These are phyloP conservation scores for Cyprichromis sp. DNA, from an alignment of 2,113 vertebrate species.

Conservation along the genomic window DNA sequence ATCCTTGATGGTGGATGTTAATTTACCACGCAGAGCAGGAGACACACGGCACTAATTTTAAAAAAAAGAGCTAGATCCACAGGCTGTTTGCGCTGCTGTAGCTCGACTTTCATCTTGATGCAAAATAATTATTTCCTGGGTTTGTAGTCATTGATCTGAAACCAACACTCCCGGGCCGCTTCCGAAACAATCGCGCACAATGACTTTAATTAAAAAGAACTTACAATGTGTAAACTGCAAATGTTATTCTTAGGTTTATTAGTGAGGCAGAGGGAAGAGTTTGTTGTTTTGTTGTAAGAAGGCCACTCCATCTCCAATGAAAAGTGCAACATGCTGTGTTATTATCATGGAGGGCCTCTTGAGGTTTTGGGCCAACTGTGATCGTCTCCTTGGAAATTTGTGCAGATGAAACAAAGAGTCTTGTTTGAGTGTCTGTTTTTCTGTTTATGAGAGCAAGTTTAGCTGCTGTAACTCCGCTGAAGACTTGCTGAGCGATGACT, in stretches of 20 bases:
- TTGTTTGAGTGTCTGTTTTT: background rate
- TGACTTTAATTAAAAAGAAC: constrained; percentile 19
- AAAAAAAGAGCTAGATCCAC: constrained; percentile 13
- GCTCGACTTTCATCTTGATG: constrained; percentile 44
- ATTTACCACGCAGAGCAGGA: constrained; percentile 27
- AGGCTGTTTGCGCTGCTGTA: constrained; percentile 38
- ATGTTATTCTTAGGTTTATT: constrained; percentile 30
- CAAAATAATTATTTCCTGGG: constrained; percentile 53
- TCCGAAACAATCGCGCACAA: constrained; percentile 3
- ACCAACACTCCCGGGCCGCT: background rate
- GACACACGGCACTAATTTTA: constrained; percentile 30
- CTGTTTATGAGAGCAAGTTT: background rate
- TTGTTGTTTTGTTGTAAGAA: background rate
- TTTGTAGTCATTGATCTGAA: constrained; percentile 55
- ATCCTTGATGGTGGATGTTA: constrained; percentile 22
- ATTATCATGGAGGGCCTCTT: constrained; percentile 12
- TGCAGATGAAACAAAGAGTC: background rate
- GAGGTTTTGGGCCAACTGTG: constrained; percentile 19
- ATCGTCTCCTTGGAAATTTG: constrained; percentile 28
- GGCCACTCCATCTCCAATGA: constrained; percentile 8
- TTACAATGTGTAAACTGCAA: constrained; percentile 11
- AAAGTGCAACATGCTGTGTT: constrained; percentile 13
- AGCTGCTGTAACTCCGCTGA: background rate
- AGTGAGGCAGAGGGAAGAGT: background rate
- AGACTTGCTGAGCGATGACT: constrained; percentile 9